These are phyloP conservation scores for Uropsilus gracilis DNA, from an alignment of 2,113 vertebrate species.

Conservation along the genomic window DNA sequence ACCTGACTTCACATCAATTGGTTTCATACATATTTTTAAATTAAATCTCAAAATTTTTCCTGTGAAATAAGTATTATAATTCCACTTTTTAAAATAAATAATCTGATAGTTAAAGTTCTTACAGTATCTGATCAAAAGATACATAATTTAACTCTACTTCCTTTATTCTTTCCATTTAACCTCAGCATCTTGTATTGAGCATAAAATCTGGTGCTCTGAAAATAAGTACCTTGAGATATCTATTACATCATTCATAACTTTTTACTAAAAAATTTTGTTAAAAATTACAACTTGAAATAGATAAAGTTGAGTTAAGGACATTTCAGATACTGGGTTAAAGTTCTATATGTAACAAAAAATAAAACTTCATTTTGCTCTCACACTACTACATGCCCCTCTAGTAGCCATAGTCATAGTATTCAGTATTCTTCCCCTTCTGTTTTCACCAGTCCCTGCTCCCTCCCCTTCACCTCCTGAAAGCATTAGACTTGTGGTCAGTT, in stretches of 20 bases:
- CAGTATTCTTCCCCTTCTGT: too few species aligned
- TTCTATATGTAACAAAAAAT: background rate
- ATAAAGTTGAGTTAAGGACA: background rate
- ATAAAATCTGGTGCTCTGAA: background rate
- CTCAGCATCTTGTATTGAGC: background rate
- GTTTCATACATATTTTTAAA: background rate
- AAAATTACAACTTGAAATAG: background rate
- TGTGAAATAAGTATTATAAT: background rate
- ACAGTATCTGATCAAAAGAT: background rate
- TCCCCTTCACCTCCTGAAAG: too few species aligned
- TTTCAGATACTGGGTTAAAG: background rate
- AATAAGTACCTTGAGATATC: background rate
- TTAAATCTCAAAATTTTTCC: background rate
- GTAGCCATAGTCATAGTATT: too few species aligned
- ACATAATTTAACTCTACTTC: background rate
- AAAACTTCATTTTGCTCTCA: background rate
- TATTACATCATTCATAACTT: background rate
- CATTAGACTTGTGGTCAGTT: too few species aligned
- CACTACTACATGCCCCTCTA: too few species aligned
- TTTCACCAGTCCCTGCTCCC: too few species aligned
- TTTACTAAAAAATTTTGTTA: conserved; percentile 16
- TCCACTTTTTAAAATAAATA: background rate
- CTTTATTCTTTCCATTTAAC: background rate
- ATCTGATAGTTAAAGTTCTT: background rate
- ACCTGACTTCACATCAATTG: background rate